Base-by-base conservation (phyloP, 2,888 invertebrate species). In the Zonitis immaculata region DNA sequence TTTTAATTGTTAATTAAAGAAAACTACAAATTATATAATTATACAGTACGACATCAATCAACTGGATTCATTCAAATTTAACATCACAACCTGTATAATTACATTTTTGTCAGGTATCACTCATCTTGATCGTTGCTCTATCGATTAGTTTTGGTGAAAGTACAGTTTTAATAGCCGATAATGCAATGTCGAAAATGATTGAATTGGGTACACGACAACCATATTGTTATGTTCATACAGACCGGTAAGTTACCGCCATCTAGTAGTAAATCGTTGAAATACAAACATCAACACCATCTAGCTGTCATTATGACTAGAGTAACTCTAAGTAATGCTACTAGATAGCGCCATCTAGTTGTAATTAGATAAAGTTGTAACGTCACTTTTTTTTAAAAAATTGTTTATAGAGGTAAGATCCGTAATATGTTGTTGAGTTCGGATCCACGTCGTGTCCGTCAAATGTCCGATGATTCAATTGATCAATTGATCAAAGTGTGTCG, bases 141-240 rank as follows among this genome's bases (percentile, higher is more conserved):
- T 27, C 45, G 42, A 42, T 47, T 6, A 32, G 47, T 26, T 45
- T 44, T 32, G 51, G 22, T 11, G 16, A 44, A 8, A 30, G 62
- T 25, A 77, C 80, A 8, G 82, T 85, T 5, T 74, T 82, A 39
- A 82, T 85, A 50, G 81, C 83, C 1, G 84, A 85, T 62, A 76
- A 78, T 61, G 78, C 30, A 28, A 84, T 84, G 84, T 78, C 83
- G 3, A 80, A 79, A 54, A 84, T 85, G 83, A 80, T 85, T 43
- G 83, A 84, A 66, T 69, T 85, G 3, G 81, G 81, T 5, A 80
- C 82, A 1, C 75, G 77, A 1, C 77, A 78, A 60, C 84, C 84
- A 5, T 83, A 80, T 63, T 85, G 85, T 64, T 78, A 77, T 43
- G 77, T 84, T 51, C 82, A 83, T 63, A 79, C 75, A 9, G 84